Evolutionary conservation across 2,113 vertebrate species (phyloP).

Genomic region (Sisor rabdophorus): DNA sequence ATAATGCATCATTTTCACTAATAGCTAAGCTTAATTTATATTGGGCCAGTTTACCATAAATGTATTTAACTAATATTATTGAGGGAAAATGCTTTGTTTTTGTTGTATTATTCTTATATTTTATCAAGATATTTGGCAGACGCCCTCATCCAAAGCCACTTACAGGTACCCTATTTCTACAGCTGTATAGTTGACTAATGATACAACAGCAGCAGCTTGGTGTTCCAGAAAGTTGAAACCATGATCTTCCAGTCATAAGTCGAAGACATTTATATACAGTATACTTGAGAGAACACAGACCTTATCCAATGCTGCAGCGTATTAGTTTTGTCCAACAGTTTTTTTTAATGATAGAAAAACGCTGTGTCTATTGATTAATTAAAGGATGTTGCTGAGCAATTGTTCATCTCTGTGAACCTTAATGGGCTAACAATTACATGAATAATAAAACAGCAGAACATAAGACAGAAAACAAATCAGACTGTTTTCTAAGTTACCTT

Average conservation of each 20-base stretch:
- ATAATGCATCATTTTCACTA: slow-evolving; percentile 25
- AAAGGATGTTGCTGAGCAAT: slow-evolving; percentile 49
- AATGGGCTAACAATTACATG: slow-evolving; percentile 52
- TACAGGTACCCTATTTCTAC: too few species aligned
- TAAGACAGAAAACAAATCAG: slow-evolving; percentile 20
- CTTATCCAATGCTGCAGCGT: not conserved
- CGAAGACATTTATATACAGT: too few species aligned
- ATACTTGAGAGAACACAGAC: not conserved
- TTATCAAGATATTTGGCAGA: too few species aligned
- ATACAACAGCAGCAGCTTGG: too few species aligned
- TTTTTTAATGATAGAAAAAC: not conserved
- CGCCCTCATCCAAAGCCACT: too few species aligned
- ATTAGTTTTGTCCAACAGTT: not conserved
- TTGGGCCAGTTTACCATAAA: slow-evolving; percentile 22
- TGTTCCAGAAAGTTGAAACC: too few species aligned
- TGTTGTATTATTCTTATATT: too few species aligned
- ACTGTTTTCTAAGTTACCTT: slow-evolving; percentile 6
- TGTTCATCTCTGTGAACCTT: slow-evolving; percentile 34
- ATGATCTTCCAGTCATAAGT: not conserved
- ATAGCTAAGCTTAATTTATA: slow-evolving; percentile 25
- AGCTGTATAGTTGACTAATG: too few species aligned
- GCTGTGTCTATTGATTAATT: slow-evolving; percentile 35
- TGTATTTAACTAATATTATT: not conserved
- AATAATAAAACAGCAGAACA: slow-evolving; percentile 48
- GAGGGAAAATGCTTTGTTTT: too few species aligned